Conservation (phyloP, 2,113 vertebrate genomes). For the Tenrec ecaudatus region DNA sequence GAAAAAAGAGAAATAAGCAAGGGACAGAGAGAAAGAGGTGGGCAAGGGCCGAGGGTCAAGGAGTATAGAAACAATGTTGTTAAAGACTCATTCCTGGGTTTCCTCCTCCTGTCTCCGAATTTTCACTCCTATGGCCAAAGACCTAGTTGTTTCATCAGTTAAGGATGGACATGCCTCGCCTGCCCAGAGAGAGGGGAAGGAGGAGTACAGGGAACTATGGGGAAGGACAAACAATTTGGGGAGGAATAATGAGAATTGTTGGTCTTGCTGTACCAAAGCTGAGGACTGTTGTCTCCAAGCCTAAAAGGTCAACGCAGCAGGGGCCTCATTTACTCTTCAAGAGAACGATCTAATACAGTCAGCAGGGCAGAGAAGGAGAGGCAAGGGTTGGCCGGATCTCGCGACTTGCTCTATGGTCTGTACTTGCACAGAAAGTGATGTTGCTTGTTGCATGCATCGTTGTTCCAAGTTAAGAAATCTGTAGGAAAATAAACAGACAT, state of each 20-base stretch:
- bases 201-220: too few relatives aligned
- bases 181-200: not conserved
- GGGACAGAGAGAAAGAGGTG: not conserved
- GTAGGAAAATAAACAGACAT: conserved; percentile 29
- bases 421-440: conserved; percentile 84
- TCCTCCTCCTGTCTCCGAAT: not conserved
- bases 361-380: accelerated
- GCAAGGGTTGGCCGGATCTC: accelerated
- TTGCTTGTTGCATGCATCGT: not conserved
- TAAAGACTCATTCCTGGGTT: not conserved
- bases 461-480: conserved; percentile 82
- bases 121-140: not conserved
- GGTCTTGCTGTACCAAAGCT: accelerated
- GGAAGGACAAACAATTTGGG: not conserved
- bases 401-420: not conserved
- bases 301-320: not conserved
- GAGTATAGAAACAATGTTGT: not conserved
- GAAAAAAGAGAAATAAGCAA: not conserved
- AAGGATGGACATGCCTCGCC: not conserved
- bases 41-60: not conserved
- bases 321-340: not conserved
- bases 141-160: not conserved
- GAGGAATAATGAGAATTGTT: not conserved
- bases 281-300: not conserved
- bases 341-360: not conserved